These are phyloP conservation scores for Zoanthus solanderi DNA, from an alignment of 92 coral and sea anemone genomes.

Conservation along the genomic window DNA sequence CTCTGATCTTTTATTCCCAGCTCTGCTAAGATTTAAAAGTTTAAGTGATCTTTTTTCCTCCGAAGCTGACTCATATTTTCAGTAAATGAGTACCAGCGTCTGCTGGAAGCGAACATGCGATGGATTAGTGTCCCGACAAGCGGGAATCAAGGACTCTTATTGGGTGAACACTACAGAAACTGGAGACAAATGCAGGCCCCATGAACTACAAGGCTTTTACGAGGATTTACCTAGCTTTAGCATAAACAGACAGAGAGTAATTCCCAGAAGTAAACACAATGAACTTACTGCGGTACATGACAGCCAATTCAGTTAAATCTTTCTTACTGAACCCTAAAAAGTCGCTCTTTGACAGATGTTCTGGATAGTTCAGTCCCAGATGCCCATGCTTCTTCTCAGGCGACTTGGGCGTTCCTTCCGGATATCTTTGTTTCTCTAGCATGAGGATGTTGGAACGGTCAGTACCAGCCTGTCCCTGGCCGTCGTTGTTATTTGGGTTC, in stretches of 20 bases:
- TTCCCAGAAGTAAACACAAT: not conserved
- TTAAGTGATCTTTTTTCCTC: too few species aligned
- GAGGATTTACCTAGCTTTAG: not conserved
- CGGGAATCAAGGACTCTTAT: too few species aligned
- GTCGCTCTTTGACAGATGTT: slow-evolving; percentile 76
- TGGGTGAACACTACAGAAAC: too few species aligned
- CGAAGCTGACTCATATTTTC: too few species aligned
- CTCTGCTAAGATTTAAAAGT: too few species aligned
- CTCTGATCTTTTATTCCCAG: too few species aligned
- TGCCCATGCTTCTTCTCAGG: slow-evolving; percentile 67
- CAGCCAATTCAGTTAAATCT: slow-evolving; percentile 78
- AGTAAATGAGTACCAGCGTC: too few species aligned
- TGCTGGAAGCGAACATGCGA: too few species aligned
- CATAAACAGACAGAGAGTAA: not conserved
- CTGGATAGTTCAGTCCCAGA: slow-evolving; percentile 88
- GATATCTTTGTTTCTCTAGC: slow-evolving; percentile 72
- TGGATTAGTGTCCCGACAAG: too few species aligned
- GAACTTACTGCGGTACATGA: slow-evolving; percentile 80
- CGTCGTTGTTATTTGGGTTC: slow-evolving; percentile 97
- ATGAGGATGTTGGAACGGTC: slow-evolving; percentile 90
- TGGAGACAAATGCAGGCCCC: too few species aligned
- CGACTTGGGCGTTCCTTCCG: slow-evolving; percentile 65
- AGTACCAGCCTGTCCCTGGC: slow-evolving; percentile 97
- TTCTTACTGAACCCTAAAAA: slow-evolving; percentile 79
- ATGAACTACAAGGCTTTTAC: too few species aligned